Percentiles rank a stretch among this genome's conserved stretches.
These are phyloP conservation scores for Acyrthosiphon pisum DNA, from an alignment of 1,140 invertebrate genomes.

Conservation along the genomic window DNA sequence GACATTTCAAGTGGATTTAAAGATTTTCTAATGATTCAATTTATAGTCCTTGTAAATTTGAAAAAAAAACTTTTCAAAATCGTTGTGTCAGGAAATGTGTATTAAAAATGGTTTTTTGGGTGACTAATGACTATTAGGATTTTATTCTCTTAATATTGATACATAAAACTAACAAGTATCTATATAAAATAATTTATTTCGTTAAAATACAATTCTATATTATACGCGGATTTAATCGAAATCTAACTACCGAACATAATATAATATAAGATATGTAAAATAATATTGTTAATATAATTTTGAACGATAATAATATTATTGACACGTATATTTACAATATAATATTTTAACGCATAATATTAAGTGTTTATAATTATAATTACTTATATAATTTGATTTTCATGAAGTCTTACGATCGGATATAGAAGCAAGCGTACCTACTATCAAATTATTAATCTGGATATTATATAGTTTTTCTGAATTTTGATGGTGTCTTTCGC, in stretches of 20 bases:
- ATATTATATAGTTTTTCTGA: neutral
- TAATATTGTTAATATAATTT: too few species aligned
- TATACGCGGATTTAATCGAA: neutral
- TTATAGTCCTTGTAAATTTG: too few species aligned
- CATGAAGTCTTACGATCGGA: neutral
- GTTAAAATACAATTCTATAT: neutral
- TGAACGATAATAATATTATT: too few species aligned
- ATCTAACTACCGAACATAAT: neutral
- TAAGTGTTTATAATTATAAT: neutral
- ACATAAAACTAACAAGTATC: neutral
- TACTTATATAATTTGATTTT: neutral
- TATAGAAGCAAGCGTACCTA: neutral
- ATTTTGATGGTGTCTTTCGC: neutral
- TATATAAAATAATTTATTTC: neutral
- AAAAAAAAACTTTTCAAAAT: neutral
- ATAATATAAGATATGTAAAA: too few species aligned
- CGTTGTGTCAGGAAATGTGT: neutral
- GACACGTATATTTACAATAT: neutral
- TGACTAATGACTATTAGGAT: neutral
- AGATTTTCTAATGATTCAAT: neutral
- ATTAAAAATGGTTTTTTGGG: neutral
- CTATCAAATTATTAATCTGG: too few species aligned
- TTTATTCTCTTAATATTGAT: neutral
- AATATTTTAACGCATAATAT: too few species aligned
- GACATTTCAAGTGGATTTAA: neutral